Evolutionary conservation across 2,113 vertebrate genomes (phyloP), one percentile per base, ranked within the genome.

Genomic region (Megaceryle torquata): DNA sequence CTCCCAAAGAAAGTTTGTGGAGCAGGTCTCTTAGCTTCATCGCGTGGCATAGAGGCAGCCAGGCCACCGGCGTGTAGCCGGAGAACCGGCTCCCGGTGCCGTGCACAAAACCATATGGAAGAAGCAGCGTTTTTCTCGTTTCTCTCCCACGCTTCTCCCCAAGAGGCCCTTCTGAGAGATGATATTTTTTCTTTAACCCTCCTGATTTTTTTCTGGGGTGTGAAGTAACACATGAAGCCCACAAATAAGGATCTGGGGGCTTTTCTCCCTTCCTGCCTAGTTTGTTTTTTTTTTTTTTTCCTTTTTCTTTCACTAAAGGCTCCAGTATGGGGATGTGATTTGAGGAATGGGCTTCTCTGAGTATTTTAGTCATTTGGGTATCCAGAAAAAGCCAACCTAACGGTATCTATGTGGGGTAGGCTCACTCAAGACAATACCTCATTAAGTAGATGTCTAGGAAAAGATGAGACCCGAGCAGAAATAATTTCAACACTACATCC

Each of bases 131-230:
- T 88, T 65, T 54, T 72, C 80, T 89, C 21, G 1, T 85, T 88
- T 65, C 59, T 72, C 80, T 89, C 91, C 90, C 79, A 89, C 48
- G 11, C 76, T 86, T 43, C 88, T 95, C 95, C 89, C 90, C 65
- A 8, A 50, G 90, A 88, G 77, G 77, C 56, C 53, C 37, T 87
- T 92, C 61, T 57, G 60, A 72, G 59, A 61, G 31, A 68, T 75
- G 79, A 78, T 63, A 51, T 94, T 93, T 92, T 90, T 33, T 56
- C 74, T 80, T 80, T 80, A 61, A 94, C 50, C 64, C 48, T 22
- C 50, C 50, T 87, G 67, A 56, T 88, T 85, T 85, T 95, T 81
- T 85, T 31, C 60, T 2, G 2, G 78, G 63, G 28, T 81, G 69
- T 74, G 48, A 54, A 41, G 9, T 60, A 86, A 4, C 37, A 18